Evolutionary conservation across 2,888 invertebrate species (phyloP), one percentile per base, ranked within the genome.

Genomic region (Lasioglossum pauxillum): DNA sequence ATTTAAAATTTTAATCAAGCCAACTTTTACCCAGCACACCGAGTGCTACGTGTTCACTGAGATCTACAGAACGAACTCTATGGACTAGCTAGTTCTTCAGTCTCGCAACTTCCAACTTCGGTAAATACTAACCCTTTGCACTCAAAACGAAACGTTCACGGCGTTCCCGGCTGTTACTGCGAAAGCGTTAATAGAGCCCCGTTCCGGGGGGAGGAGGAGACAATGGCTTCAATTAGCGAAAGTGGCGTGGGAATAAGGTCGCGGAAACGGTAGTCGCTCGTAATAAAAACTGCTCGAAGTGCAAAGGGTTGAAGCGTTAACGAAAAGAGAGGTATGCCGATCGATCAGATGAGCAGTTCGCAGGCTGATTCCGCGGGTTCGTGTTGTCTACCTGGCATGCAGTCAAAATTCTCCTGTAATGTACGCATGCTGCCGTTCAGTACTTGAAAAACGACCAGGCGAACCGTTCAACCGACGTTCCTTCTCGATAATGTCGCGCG

Each of bases 371-470:
- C 69, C 46, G 23, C 53, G 53, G 53, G n/a, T n/a, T 53, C 80
- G 46, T 78, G 60, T 64, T 82, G 75, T 80, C 80, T 49, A 49
- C 75, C 81, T 87, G 78, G 82, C 88, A 85, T 88, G 88, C 88
- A 88, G 67, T 85, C 67, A 35, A 27, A 64, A 27, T 75, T 27
- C 60, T 75, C 27, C 67, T 74, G 16, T 64, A 64, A 60, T 31
- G 16, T 77, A 71, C 35, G 38, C 88, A 88, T 88, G 88, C 88
- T 87, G 83, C 31, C 64, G 71, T 78, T 57, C 41, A 41, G 4
- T 75, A 46, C 31, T 81, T 38, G 73, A 83, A 80, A 60, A 86
- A 88, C 78, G 78, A 86, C 80, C 84, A 75, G 81, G 79, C 84
- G 84, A 79, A 86, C 75, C 82, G 80, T 80, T 83, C 64, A 60